Percentiles rank a stretch among this genome's conserved stretches.
Conservation (phyloP, 1,140 invertebrate species). For the Meloidogyne exigua region DNA sequence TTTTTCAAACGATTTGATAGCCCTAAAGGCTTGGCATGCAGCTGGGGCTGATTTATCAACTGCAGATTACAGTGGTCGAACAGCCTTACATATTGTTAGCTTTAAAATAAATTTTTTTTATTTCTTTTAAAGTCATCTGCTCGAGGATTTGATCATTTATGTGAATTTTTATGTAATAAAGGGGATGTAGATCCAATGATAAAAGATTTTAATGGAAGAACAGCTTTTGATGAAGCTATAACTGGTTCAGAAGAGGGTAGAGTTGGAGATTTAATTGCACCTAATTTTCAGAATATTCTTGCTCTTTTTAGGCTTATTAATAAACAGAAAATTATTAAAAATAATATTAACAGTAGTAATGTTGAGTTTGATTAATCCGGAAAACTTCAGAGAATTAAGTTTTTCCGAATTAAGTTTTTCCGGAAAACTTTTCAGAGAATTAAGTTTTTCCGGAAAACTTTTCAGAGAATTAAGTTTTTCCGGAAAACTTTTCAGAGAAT, state of each 20-base stretch:
- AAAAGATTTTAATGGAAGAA: conserved; percentile 42
- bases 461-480: neutral
- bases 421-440: neutral
- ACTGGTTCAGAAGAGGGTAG: conserved; percentile 3
- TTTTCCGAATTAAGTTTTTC: too few relatives aligned
- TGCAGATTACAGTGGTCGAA: conserved; percentile 59
- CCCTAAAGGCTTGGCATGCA: conserved; percentile 54
- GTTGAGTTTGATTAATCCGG: neutral
- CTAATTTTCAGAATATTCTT: conserved; percentile 25
- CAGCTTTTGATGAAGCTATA: conserved; percentile 35
- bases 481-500: neutral
- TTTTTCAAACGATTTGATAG: conserved; percentile 46
- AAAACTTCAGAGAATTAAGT: too few relatives aligned
- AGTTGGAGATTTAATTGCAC: conserved; percentile 20
- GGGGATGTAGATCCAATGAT: conserved; percentile 31
- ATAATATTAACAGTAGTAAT: neutral
- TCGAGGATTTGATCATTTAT: conserved; percentile 32
- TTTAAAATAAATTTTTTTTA: conserved; percentile 20
- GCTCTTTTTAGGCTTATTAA: neutral
- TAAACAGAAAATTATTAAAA: too few relatives aligned
- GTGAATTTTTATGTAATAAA: conserved; percentile 42
- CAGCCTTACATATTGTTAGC: conserved; percentile 60
- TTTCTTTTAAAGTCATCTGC: conserved; percentile 34
- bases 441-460: neutral
- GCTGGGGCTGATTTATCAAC: conserved; percentile 57